Conservation (phyloP, 2,888 invertebrate species). For the Conistra vaccinii region DNA sequence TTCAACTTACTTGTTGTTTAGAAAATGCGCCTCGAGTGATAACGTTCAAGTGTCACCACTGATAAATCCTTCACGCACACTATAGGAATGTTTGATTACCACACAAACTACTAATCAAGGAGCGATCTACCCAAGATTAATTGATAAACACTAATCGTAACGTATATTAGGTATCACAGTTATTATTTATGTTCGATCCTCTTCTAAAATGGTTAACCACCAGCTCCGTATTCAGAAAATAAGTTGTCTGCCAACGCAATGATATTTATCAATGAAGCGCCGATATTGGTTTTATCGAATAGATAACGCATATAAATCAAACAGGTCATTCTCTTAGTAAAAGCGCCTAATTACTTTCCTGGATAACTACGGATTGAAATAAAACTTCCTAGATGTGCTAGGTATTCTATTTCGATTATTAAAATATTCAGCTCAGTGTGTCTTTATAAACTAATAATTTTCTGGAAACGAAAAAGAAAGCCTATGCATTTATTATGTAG, state of each 20-base stretch:
- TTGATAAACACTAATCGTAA: slow-evolving; percentile 34
- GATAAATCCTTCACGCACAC: slow-evolving; percentile 48
- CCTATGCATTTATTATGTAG: not conserved
- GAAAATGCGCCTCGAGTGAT: slow-evolving; percentile 54
- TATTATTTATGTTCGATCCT: slow-evolving; percentile 1
- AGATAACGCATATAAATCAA: slow-evolving; percentile 74
- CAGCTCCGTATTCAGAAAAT: not conserved
- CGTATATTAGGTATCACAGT: not conserved
- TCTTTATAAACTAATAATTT: not conserved
- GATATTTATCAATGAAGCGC: slow-evolving; percentile 74
- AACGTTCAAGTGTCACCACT: slow-evolving; percentile 57
- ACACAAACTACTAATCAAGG: slow-evolving; percentile 27
- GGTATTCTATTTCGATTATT: not conserved
- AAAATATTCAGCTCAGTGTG: not conserved
- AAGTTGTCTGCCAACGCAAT: slow-evolving; percentile 15
- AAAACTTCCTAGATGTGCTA: not conserved
- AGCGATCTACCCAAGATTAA: slow-evolving; percentile 37
- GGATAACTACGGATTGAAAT: not conserved
- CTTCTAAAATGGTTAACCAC: slow-evolving; percentile 7
- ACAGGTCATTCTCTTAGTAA: slow-evolving; percentile 13
- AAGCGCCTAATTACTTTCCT: slow-evolving; percentile 1
- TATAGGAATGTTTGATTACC: slow-evolving; percentile 22
- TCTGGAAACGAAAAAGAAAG: not conserved
- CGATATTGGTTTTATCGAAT: slow-evolving; percentile 82
- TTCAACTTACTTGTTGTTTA: slow-evolving; percentile 63